phyloP scores from a whole-genome alignment of 1,140 invertebrate species.

The Conus betulinus region DNA sequence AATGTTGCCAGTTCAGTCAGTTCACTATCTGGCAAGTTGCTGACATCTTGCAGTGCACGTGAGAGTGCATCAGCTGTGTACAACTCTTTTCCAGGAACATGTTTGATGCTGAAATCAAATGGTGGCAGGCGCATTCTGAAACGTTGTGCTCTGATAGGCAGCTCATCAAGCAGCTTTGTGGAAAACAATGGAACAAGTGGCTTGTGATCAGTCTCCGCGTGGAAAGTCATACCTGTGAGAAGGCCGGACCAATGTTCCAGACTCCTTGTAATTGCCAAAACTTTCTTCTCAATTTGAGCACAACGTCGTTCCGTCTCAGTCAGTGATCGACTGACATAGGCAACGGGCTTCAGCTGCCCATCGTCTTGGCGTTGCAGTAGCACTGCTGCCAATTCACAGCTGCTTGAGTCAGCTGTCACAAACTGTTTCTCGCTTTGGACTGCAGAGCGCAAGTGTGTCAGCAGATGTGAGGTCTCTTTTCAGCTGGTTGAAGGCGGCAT shows the following conservation, averaged over 20 bases:
- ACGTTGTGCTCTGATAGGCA: conserved; percentile 21
- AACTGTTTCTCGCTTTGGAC: conserved; percentile 41
- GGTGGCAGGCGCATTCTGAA: not conserved
- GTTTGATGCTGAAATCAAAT: not conserved
- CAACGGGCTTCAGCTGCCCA: conserved; percentile 41
- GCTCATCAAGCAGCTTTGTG: not conserved
- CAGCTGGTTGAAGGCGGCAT: conserved; percentile 31
- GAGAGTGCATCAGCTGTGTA: conserved; percentile 18
- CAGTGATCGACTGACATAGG: conserved; percentile 43
- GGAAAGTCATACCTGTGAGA: conserved; percentile 5
- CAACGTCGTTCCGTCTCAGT: not conserved
- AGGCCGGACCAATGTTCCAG: conserved; percentile 68
- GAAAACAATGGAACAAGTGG: conserved; percentile 24
- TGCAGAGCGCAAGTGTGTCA: conserved; percentile 41
- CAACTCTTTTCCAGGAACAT: conserved; percentile 26
- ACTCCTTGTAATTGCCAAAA: conserved; percentile 31
- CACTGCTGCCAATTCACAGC: conserved; percentile 10
- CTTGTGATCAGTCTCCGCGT: conserved; percentile 33
- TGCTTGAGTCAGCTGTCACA: conserved; percentile 43
- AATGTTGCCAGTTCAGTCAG: not conserved
- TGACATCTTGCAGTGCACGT: not conserved
- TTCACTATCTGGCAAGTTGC: not conserved
- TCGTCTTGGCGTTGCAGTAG: conserved; percentile 31
- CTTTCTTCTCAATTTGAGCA: not conserved
- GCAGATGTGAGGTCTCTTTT: conserved; percentile 32